phyloP scores from a whole-genome alignment of 2,888 invertebrate species.

The Troides aeacus region DNA sequence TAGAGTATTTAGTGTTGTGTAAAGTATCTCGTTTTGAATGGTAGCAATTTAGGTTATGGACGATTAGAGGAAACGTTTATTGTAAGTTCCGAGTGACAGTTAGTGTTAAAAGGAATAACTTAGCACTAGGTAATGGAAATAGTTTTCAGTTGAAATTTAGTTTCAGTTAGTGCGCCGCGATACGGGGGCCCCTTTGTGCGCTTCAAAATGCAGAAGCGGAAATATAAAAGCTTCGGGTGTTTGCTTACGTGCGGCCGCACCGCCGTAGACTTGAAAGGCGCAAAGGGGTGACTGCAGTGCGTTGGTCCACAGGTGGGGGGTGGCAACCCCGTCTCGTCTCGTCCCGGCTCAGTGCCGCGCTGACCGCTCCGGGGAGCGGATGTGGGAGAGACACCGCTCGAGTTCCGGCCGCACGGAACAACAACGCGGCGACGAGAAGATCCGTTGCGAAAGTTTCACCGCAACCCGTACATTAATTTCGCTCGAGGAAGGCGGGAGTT shows the following conservation, averaged over 20 bases:
- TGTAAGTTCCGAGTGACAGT: too few species aligned
- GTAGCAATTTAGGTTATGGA: too few species aligned
- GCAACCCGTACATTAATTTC: neutral
- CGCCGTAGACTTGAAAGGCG: constrained; percentile 56
- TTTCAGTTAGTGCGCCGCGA: too few species aligned
- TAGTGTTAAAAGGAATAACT: too few species aligned
- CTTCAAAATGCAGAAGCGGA: constrained; percentile 4
- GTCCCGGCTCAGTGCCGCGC: constrained; percentile 36
- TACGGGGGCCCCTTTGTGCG: too few species aligned
- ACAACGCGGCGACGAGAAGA: constrained; percentile 1
- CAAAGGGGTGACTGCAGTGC: constrained; percentile 74
- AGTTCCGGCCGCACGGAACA: constrained; percentile 22
- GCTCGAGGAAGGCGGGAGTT: too few species aligned
- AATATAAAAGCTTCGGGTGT: constrained; percentile 8
- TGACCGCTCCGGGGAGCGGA: constrained; percentile 46
- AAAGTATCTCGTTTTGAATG: too few species aligned
- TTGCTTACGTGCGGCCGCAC: constrained; percentile 33
- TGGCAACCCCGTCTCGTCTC: constrained; percentile 41
- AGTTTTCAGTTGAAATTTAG: too few species aligned
- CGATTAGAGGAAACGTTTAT: too few species aligned
- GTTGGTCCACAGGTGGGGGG: constrained; percentile 75
- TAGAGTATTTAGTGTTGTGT: too few species aligned
- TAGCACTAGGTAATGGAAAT: too few species aligned
- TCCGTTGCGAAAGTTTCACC: constrained; percentile 9
- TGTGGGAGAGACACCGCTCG: constrained; percentile 32